Conservation (phyloP, 2,888 invertebrate genomes). For the Tryphoninae sp. region DNA sequence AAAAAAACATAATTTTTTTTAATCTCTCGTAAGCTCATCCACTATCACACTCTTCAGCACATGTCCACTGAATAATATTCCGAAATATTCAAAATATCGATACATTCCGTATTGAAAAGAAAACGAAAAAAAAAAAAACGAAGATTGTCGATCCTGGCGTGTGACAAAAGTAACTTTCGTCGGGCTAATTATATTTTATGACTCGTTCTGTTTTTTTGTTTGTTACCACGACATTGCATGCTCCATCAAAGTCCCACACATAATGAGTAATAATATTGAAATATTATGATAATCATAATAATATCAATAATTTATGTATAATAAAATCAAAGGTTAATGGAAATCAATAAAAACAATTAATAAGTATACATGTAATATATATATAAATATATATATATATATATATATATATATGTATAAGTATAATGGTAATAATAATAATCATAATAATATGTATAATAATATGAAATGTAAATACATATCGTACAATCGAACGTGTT, state of each 20-base stretch:
- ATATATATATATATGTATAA: slow-evolving; percentile 4
- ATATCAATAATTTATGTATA: slow-evolving; percentile 23
- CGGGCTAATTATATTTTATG: slow-evolving; percentile 28
- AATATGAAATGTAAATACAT: slow-evolving; percentile 52
- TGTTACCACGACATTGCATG: slow-evolving; percentile 57
- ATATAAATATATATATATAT: slow-evolving; percentile 20
- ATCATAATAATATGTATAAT: slow-evolving; percentile 20
- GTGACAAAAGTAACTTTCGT: slow-evolving; percentile 3
- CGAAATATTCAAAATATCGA: not conserved
- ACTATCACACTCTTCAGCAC: too few species aligned
- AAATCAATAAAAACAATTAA: slow-evolving; percentile 36
- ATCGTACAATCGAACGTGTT: slow-evolving; percentile 60
- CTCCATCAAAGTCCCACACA: slow-evolving; percentile 59
- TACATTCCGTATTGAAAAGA: not conserved
- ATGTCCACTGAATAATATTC: not conserved
- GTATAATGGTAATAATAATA: slow-evolving; percentile 15
- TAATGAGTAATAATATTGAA: slow-evolving; percentile 45
- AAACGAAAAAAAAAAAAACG: not conserved
- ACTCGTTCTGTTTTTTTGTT: slow-evolving; percentile 25
- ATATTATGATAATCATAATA: slow-evolving; percentile 19
- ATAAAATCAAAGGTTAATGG: slow-evolving; percentile 24
- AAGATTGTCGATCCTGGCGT: slow-evolving; percentile 15
- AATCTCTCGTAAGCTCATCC: too few species aligned
- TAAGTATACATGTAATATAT: slow-evolving; percentile 41
- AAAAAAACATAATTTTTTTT: too few species aligned